A percentile compares a stretch with the other conserved stretches of the same genome.
Evolutionary conservation across 2,113 vertebrate genomes (phyloP).

Genomic region (Heterotis niloticus): DNA sequence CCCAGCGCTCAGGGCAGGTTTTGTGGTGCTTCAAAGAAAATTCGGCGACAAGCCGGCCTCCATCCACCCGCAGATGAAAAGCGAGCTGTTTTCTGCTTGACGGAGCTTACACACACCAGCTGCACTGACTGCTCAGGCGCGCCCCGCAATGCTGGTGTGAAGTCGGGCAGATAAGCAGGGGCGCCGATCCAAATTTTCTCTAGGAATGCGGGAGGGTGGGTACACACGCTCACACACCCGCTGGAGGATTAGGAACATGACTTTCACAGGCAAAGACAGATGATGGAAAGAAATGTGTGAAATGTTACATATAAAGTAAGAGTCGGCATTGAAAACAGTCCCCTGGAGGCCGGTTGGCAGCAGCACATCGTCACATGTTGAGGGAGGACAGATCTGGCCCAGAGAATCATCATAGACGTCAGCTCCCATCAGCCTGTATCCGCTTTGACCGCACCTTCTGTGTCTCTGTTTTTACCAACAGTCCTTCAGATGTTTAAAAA

Average conservation of each 20-base stretch:
- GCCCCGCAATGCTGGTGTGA: neutral
- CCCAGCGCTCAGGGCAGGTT: too few relatives aligned
- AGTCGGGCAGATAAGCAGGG: conserved; percentile 22
- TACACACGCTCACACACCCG: neutral
- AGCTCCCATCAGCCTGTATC: neutral
- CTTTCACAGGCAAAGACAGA: neutral
- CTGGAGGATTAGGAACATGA: neutral
- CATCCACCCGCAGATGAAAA: neutral
- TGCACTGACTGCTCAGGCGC: conserved; percentile 12
- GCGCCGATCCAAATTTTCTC: conserved; percentile 18
- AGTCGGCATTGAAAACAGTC: neutral
- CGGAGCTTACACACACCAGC: conserved; percentile 2
- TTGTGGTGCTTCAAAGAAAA: too few relatives aligned
- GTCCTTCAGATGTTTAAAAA: neutral
- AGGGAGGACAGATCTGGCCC: neutral
- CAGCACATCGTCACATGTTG: neutral
- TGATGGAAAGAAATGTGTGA: neutral
- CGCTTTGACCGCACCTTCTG: neutral
- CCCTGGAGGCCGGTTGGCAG: neutral
- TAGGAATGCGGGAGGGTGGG: neutral
- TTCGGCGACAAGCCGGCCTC: too few relatives aligned
- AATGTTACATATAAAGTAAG: neutral
- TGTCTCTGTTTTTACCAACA: neutral
- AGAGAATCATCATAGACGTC: neutral
- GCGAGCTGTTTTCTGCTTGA: neutral